Evolutionary conservation across 2,888 invertebrate species (phyloP).

Genomic region (Metallyticus violacea): DNA sequence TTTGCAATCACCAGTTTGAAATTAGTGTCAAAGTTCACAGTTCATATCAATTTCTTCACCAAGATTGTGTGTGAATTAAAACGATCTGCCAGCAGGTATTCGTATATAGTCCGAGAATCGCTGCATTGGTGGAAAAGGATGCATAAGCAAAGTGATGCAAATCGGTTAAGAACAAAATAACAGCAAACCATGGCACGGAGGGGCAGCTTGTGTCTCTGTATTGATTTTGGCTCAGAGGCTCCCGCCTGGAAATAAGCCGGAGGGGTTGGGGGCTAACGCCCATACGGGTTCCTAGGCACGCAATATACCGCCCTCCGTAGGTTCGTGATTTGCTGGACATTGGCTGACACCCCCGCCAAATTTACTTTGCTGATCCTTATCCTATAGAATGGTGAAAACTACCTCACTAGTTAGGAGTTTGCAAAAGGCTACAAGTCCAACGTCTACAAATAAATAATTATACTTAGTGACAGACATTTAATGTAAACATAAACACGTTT

Average conservation of each 20-base stretch:
- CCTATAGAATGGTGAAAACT: too few species aligned
- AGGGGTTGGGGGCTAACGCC: neutral
- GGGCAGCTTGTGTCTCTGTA: neutral
- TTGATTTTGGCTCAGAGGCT: neutral
- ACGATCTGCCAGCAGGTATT: too few species aligned
- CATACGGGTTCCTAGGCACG: neutral
- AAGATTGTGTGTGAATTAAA: neutral
- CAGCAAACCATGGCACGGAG: neutral
- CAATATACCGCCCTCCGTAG: neutral
- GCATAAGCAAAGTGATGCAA: neutral
- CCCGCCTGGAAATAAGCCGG: neutral
- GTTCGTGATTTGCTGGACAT: neutral
- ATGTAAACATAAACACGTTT: too few species aligned
- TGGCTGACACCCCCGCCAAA: neutral
- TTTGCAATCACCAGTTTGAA: neutral
- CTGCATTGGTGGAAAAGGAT: neutral
- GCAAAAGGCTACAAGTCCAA: too few species aligned
- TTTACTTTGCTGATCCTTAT: too few species aligned
- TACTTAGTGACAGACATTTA: too few species aligned
- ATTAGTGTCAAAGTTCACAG: neutral
- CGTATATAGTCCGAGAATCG: too few species aligned
- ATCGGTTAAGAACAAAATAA: neutral
- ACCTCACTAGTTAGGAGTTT: too few species aligned
- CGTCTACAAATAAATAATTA: too few species aligned
- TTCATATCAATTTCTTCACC: neutral